phyloP scores from a whole-genome alignment of 2,797 vertebrate genomes.

The Enteromius mattozi region DNA sequence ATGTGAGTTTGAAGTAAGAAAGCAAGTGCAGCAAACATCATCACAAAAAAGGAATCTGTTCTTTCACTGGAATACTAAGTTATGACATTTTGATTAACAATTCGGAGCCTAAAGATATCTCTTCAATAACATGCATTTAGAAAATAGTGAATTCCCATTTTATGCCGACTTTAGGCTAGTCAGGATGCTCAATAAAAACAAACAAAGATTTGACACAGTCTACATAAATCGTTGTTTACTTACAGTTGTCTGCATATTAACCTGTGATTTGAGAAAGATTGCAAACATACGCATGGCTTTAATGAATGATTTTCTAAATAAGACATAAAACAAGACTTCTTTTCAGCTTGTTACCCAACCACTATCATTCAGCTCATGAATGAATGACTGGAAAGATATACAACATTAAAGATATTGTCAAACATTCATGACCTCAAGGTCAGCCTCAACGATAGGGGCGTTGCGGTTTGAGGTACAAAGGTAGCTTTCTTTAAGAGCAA shows the following conservation, averaged over 20 bases:
- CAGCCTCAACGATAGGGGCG: conserved; percentile 26
- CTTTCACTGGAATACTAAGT: background rate
- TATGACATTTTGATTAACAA: background rate
- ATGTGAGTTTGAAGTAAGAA: background rate
- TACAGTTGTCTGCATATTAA: background rate
- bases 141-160: background rate
- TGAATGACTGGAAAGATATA: conserved; percentile 9
- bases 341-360: background rate
- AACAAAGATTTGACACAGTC: background rate
- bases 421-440: conserved; percentile 52
- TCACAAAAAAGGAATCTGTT: background rate
- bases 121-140: too few relatives aligned
- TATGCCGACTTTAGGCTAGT: background rate
- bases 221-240: background rate
- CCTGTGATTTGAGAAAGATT: background rate
- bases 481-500: conserved; percentile 19
- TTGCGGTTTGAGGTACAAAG: conserved; percentile 42
- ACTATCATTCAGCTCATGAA: background rate
- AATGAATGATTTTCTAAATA: background rate
- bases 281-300: background rate
- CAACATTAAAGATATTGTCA: conserved; percentile 33
- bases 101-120: too few relatives aligned
- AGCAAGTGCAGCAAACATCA: too few relatives aligned
- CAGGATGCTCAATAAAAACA: background rate
- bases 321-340: background rate